These are phyloP conservation scores for Indri indri DNA, from an alignment of 2,113 vertebrate genomes.

Conservation along the genomic window DNA sequence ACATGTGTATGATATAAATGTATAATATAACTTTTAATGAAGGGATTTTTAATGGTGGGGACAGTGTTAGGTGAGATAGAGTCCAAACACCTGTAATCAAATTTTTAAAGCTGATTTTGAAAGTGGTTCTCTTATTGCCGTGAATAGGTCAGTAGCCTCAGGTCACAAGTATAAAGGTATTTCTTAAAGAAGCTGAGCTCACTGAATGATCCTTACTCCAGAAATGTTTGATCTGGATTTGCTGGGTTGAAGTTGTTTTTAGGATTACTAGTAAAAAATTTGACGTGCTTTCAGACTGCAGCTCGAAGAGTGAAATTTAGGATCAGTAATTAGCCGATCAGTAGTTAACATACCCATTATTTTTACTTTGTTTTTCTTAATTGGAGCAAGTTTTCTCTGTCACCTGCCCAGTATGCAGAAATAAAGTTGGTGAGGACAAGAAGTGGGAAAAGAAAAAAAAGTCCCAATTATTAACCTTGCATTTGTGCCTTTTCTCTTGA, in stretches of 20 bases:
- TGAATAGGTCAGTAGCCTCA: background rate
- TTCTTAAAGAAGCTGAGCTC: background rate
- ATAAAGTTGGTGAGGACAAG: background rate
- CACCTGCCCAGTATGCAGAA: background rate
- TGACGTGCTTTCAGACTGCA: background rate
- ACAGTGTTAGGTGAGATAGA: background rate
- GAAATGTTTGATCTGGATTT: background rate
- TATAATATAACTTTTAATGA: background rate
- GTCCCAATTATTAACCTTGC: background rate
- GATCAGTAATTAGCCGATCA: background rate
- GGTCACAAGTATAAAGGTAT: background rate
- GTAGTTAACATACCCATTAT: background rate
- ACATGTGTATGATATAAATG: background rate
- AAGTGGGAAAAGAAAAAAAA: background rate
- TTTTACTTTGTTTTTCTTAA: constrained; percentile 33
- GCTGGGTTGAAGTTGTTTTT: background rate
- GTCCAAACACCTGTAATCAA: background rate
- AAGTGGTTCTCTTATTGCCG: background rate
- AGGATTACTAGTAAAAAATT: background rate
- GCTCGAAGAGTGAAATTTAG: background rate
- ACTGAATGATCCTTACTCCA: background rate
- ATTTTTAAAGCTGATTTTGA: background rate
- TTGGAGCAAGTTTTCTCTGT: background rate
- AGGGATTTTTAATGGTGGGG: background rate
- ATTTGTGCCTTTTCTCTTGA: background rate